Base-by-base conservation (phyloP, 1,140 invertebrate species). In the Globodera rostochiensis region DNA sequence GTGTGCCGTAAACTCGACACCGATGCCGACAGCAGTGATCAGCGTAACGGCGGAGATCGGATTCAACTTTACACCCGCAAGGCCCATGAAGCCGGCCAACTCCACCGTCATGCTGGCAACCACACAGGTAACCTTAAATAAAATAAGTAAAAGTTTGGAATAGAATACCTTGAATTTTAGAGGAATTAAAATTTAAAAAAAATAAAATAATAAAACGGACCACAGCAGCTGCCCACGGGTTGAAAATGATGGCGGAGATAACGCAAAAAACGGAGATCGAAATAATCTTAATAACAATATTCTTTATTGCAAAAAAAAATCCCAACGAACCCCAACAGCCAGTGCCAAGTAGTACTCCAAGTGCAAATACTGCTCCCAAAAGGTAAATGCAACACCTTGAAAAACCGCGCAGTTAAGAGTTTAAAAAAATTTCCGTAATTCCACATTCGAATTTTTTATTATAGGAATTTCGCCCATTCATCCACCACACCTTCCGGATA, bases 321-420 rank as follows among this genome's bases (percentile, higher is more conserved):
- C 36, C 36, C 36, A 76, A 57, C 19, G 50, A 85, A 94, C 93
- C 53, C 93, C 91, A 47, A 99, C 89, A 11, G 96, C 93, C 76
- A 96, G 87, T 11, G 93, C 91, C 77, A 97, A 90, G 82, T 94
- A 94, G 77, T 93, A 93, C 46, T 94, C 92, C 75, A 98, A 90
- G 86, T 94, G 93, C 87, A 97, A 92, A 90, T 98, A 98, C 91
- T 98, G 97, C 90, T 98, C 96, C 95, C 96, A 99, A 91, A 96
- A 99, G 6, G 96, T 93, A 90, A 99, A 98, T 2, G 95, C 95
- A 84, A 98, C 94, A 11, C 97, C 97, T 49, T 94, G 94, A 0
- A 64, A 19, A 64, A 60, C 36, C 36, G 36, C 36, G 36, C 36
- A 36, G 1, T 36, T n/a, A n/a, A n/a, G n/a, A n/a, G n/a, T n/a